A percentile compares a stretch with the other conserved stretches of the same genome.
phyloP scores from a whole-genome alignment of 1,140 invertebrate genomes.

The Diabrotica virgifera region DNA sequence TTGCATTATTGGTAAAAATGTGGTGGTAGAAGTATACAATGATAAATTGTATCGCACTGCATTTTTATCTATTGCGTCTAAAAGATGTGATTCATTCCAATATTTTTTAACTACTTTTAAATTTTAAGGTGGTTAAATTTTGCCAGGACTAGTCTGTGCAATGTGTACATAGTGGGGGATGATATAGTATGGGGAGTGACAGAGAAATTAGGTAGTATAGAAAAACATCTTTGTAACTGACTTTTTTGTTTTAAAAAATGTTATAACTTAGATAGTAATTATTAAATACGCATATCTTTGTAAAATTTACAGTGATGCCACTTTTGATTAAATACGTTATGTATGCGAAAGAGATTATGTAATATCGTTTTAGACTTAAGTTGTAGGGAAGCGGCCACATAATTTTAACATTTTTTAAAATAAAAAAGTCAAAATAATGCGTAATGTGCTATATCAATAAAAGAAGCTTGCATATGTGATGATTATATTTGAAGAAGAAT shows the following conservation, averaged over 20 bases:
- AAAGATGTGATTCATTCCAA: slow-evolving; percentile 20
- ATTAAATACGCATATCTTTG: too few relatives aligned
- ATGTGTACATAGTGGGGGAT: slow-evolving; percentile 29
- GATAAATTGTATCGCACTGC: neutral
- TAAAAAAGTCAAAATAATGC: slow-evolving; percentile 3
- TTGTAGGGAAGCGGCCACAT: neutral
- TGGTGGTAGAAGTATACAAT: neutral
- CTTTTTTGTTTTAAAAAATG: neutral
- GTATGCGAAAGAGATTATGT: too few relatives aligned
- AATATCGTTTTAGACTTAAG: neutral
- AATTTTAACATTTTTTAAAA: slow-evolving; percentile 5
- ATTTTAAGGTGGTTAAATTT: slow-evolving; percentile 13
- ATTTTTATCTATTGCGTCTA: neutral
- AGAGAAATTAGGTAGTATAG: neutral
- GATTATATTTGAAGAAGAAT: neutral
- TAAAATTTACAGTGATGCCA: too few relatives aligned
- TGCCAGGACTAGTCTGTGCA: slow-evolving; percentile 40
- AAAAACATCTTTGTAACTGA: neutral
- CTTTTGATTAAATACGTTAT: too few relatives aligned
- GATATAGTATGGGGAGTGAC: neutral
- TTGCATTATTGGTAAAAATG: neutral
- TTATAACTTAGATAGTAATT: too few relatives aligned
- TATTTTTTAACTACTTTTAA: slow-evolving; percentile 5
- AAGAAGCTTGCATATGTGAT: neutral
- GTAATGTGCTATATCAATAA: slow-evolving; percentile 3